A percentile compares a stretch with the other conserved stretches of the same genome.
Evolutionary conservation across 2,113 vertebrate species (phyloP).

Genomic region (Rostratula benghalensis): DNA sequence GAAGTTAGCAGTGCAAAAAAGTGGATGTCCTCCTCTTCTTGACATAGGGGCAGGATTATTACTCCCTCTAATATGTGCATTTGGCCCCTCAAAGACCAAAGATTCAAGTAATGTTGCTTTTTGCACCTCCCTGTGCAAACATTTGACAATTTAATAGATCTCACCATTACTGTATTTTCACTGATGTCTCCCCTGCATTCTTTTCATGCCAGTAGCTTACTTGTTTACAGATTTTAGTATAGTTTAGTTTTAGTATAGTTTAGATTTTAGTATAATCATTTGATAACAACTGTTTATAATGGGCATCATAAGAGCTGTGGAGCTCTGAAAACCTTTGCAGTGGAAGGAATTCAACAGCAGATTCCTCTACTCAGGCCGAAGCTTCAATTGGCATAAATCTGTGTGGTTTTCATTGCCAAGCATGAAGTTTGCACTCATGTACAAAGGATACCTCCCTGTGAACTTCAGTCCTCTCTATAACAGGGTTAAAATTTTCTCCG

Average conservation of each 20-base stretch:
- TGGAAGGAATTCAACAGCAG: neutral
- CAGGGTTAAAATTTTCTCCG: neutral
- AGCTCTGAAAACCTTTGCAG: neutral
- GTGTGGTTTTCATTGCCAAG: neutral
- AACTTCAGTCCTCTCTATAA: neutral
- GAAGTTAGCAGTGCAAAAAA: slow-evolving; percentile 7
- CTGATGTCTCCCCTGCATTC: neutral
- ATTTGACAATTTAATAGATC: neutral
- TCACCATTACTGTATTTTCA: neutral
- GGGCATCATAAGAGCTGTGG: neutral
- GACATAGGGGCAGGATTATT: neutral
- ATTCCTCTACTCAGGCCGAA: neutral
- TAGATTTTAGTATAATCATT: neutral
- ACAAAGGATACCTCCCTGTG: neutral
- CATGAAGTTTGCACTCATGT: neutral
- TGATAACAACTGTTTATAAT: slow-evolving; percentile 3
- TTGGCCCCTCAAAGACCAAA: neutral
- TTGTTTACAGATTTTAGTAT: neutral
- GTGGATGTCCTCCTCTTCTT: neutral
- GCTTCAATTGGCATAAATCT: neutral
- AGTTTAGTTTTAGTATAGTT: neutral
- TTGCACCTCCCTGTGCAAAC: neutral
- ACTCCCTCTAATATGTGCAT: neutral
- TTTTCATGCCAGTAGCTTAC: neutral
- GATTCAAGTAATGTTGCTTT: neutral